Percentiles rank a stretch among this genome's conserved stretches.
Conservation (phyloP, 2,113 vertebrate species). For the Hoplias malabaricus region DNA sequence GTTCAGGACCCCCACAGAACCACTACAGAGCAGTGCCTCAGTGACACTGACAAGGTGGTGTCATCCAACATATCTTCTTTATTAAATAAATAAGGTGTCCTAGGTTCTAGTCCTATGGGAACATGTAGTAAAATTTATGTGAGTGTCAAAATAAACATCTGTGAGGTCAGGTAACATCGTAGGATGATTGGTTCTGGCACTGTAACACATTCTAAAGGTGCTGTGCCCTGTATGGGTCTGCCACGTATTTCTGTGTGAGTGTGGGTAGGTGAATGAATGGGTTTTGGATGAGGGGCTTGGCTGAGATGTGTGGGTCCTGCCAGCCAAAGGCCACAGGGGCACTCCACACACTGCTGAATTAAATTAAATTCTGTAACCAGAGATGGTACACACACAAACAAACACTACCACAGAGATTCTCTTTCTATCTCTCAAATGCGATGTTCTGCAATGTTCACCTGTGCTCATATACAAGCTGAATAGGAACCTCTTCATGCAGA, state of each 20-base stretch:
- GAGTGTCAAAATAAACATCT: too few relatives aligned
- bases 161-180: too few relatives aligned
- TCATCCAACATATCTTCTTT: too few relatives aligned
- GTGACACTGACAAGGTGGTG: too few relatives aligned
- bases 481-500: background rate
- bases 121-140: too few relatives aligned
- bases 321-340: background rate
- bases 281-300: background rate
- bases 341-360: background rate
- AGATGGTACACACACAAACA: background rate
- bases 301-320: background rate
- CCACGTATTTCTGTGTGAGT: background rate
- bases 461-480: background rate
- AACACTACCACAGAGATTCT: background rate
- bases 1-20: too few relatives aligned
- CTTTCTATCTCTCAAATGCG: background rate
- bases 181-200: too few relatives aligned
- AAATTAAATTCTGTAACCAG: conserved; percentile 15
- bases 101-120: too few relatives aligned
- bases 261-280: background rate
- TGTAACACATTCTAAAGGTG: too few relatives aligned
- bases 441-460: background rate
- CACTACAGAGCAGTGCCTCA: too few relatives aligned
- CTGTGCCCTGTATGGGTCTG: background rate
- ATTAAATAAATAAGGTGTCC: too few relatives aligned